Evolutionary conservation across 2,888 invertebrate genomes (phyloP), one percentile per base, ranked within the genome.

Genomic region (Candidula unifasciata): DNA sequence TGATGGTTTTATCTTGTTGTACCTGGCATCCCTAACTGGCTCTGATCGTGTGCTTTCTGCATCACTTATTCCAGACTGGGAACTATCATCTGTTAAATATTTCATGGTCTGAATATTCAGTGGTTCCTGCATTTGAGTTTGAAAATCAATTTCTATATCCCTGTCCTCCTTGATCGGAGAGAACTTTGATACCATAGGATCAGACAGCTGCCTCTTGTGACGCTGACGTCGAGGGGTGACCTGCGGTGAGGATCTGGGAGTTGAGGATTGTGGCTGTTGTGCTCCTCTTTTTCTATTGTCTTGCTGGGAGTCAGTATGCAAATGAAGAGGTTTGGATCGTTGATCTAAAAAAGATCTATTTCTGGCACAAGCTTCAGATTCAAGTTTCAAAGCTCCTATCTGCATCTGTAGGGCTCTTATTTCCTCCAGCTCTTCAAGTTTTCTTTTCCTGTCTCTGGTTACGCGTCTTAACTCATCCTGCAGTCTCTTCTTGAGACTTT

Each of bases 131-230:
- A 87, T 52, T 71, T 89, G 89, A 16, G 89, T 87, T 80, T 92
- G 93, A 87, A 94, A 93, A 85, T 93, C 93, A 30, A 91, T 90
- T 88, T 94, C 94, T 80, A 94, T 92, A 87, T 94, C 94, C 88
- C 93, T 93, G 88, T 94, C 94, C 88, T 95, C 95, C 88, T 94
- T 94, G 73, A 95, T 94, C n/a, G 94, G 94, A 74, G 94, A 94
- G 90, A 94, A 94, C 86, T 94, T 94, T 83, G 94, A 94, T 83
- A 95, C 93, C 93, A 95, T 94, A 52, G 95, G 95, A 91, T 95
- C 95, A 57, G 95, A 95, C 81, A 95, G 93, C 89, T 95, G 95
- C 66, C 95, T 93, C 86, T 94, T 94, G 90, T 95, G 95, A 82
- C 94, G 85, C 44, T 90, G 89, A 35, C 93, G 89, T 37, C 93